These are phyloP conservation scores for Ptilorrhoa leucosticta DNA, from an alignment of 2,113 vertebrate species.

Conservation along the genomic window DNA sequence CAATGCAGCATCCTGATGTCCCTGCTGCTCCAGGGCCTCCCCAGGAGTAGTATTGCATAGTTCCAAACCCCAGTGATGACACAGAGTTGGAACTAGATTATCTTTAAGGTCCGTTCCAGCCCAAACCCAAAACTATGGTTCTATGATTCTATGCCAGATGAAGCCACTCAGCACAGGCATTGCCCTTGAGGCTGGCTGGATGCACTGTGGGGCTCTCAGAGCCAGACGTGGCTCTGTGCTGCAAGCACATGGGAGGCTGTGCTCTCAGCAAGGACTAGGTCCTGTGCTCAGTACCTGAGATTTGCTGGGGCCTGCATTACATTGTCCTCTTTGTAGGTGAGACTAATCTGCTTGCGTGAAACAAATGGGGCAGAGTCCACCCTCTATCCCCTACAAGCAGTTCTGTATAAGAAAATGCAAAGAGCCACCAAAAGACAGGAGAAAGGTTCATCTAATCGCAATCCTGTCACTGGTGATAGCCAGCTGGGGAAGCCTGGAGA, in stretches of 20 bases:
- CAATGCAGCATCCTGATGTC: background rate
- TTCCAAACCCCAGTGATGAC: background rate
- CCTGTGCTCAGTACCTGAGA: background rate
- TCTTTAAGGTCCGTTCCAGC: background rate
- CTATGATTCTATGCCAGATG: background rate
- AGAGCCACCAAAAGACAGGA: background rate
- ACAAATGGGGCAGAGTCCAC: background rate
- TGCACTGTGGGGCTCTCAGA: accelerated
- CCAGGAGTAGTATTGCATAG: background rate
- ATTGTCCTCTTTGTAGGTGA: background rate
- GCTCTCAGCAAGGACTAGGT: background rate
- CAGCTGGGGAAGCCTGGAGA: background rate
- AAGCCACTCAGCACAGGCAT: background rate
- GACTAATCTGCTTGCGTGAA: background rate
- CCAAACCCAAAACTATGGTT: background rate
- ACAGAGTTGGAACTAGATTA: background rate
- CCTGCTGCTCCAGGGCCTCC: background rate
- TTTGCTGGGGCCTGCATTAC: background rate
- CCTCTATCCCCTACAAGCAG: background rate
- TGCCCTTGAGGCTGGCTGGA: background rate
- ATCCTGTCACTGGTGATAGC: background rate
- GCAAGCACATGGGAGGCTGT: accelerated
- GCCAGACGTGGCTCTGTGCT: background rate
- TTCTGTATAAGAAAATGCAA: background rate
- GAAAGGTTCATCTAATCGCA: background rate